A percentile compares a stretch with the other conserved stretches of the same genome.
phyloP scores from a whole-genome alignment of 2,888 invertebrate genomes.

The Gasteruption jaculator region DNA sequence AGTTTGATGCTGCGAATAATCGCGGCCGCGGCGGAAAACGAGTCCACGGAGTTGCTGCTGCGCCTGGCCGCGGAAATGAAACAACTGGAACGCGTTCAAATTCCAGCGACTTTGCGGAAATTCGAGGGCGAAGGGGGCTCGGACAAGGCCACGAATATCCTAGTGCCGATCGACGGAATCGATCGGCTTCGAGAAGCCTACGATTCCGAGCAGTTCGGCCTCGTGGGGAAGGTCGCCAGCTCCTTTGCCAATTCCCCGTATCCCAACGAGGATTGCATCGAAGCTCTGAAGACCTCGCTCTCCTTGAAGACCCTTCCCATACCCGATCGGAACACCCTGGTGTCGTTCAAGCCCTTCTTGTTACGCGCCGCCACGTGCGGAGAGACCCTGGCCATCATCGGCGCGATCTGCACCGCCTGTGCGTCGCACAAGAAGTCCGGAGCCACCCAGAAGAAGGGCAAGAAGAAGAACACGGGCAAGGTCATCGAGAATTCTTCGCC shows the following conservation, averaged over 20 bases:
- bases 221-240: constrained; percentile 38
- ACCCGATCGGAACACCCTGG: constrained; percentile 33
- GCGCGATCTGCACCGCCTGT: constrained; percentile 39
- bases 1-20: constrained; percentile 42
- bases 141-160: constrained; percentile 37
- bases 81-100: constrained; percentile 33
- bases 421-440: constrained; percentile 33
- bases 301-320: constrained; percentile 35
- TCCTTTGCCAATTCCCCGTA: constrained; percentile 34
- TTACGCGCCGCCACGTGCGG: constrained; percentile 47
- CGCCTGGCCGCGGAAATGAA: constrained; percentile 35
- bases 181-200: constrained; percentile 44
- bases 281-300: constrained; percentile 30
- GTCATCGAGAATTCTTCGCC: too few species aligned
- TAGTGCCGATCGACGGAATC: constrained; percentile 45
- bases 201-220: constrained; percentile 42
- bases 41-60: constrained; percentile 32
- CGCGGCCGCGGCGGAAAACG: constrained; percentile 35
- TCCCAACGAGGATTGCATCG: constrained; percentile 39
- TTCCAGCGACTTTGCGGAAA: constrained; percentile 34
- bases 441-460: constrained; percentile 39
- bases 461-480: constrained; percentile 39
- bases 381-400: constrained; percentile 43
- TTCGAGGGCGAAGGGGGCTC: constrained; percentile 31
- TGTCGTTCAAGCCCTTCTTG: constrained; percentile 40